Conservation (phyloP, 2,888 invertebrate species). For the Troilus luridus region DNA sequence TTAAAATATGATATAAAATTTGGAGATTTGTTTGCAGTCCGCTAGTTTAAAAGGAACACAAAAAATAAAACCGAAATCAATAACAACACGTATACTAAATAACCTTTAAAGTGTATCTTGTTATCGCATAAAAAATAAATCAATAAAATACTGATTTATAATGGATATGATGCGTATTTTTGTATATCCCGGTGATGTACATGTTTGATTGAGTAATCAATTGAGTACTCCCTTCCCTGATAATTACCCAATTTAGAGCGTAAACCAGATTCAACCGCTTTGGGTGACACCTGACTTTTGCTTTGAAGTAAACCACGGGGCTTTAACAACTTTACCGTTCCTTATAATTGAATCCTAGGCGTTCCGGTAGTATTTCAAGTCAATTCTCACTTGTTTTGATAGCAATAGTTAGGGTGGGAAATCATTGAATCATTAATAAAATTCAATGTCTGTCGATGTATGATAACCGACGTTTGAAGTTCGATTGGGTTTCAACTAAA, state of each 20-base stretch:
- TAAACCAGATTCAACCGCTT: background rate
- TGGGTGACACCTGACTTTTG: slow-evolving; percentile 8
- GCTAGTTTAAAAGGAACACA: no score
- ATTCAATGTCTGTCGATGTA: no score
- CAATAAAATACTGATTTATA: no score
- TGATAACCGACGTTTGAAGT: no score
- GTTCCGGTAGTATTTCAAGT: background rate
- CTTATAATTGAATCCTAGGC: background rate
- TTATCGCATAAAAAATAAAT: no score
- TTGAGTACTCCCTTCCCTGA: background rate
- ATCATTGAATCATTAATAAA: background rate
- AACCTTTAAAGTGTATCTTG: no score
- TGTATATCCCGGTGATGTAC: background rate
- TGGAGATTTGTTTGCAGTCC: no score
- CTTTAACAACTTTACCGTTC: background rate
- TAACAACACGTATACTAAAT: no score
- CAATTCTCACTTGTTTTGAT: background rate
- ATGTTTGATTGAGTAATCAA: background rate
- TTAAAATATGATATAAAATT: no score
- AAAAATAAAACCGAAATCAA: no score
- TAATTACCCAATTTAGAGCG: background rate
- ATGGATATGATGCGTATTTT: no score
- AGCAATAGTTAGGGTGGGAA: background rate
- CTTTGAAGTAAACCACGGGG: slow-evolving; percentile 3
- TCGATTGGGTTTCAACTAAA: no score